Evolutionary conservation across 2,113 vertebrate species (phyloP).

Genomic region (Turnix velox): DNA sequence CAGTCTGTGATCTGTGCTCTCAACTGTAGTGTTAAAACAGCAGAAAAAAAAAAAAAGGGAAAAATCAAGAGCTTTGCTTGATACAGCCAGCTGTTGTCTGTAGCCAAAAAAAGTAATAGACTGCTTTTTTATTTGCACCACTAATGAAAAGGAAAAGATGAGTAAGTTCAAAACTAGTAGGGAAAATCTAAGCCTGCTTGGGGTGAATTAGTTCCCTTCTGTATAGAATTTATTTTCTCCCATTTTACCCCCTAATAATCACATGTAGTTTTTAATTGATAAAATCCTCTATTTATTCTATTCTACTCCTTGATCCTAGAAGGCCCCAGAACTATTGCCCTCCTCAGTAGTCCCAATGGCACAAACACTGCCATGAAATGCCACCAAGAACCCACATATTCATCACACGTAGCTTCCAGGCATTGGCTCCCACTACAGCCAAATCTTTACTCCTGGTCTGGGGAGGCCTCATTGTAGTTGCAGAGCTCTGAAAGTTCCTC

Average conservation of each 20-base stretch:
- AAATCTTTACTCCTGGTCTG: background rate
- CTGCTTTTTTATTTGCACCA: background rate
- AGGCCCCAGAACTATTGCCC: rapidly evolving
- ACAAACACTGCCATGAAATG: background rate
- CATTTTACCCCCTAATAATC: background rate
- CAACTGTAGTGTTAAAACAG: background rate
- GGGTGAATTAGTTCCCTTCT: background rate
- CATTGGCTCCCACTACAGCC: background rate
- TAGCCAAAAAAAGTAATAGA: background rate
- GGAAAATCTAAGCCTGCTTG: background rate
- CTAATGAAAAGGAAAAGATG: background rate
- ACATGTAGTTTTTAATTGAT: background rate
- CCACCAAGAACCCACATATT: background rate
- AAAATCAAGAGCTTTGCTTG: background rate
- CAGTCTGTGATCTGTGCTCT: background rate
- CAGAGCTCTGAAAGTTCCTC: background rate
- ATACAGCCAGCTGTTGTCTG: background rate
- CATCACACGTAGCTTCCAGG: rapidly evolving
- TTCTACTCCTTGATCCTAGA: background rate
- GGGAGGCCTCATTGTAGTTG: rapidly evolving
- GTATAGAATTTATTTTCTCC: background rate
- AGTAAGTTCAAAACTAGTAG: background rate
- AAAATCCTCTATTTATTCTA: background rate
- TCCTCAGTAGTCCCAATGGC: background rate
- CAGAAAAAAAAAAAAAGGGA: background rate